phyloP scores from a whole-genome alignment of 2,113 vertebrate genomes.

The Sturnira hondurensis region DNA sequence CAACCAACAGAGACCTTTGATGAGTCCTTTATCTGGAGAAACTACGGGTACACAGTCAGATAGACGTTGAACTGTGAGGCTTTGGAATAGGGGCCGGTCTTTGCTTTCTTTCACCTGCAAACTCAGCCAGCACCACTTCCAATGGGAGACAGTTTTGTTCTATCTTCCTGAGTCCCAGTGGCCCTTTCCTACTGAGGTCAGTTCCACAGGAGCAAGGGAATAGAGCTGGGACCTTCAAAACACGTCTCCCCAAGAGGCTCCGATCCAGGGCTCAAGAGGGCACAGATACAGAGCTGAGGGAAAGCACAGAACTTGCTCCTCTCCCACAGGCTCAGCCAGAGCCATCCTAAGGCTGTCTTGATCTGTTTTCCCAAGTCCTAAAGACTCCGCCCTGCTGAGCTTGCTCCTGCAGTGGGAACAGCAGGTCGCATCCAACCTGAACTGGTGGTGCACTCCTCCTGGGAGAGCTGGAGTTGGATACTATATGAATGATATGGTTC shows the following conservation, averaged over 20 bases:
- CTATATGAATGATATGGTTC: background rate
- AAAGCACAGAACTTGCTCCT: background rate
- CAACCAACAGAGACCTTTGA: background rate
- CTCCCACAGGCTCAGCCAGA: background rate
- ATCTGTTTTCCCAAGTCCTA: background rate
- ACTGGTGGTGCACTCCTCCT: background rate
- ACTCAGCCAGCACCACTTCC: background rate
- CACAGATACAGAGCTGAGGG: background rate
- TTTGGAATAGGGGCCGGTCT: background rate
- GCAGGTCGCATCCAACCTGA: background rate
- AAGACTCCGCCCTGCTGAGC: background rate
- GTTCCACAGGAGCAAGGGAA: background rate
- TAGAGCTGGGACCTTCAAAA: background rate
- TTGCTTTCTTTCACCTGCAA: background rate
- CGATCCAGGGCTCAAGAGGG: background rate
- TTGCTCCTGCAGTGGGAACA: background rate
- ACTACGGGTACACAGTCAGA: background rate
- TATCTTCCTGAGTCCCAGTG: background rate
- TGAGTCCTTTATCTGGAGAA: background rate
- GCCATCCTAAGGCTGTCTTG: background rate
- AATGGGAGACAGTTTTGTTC: background rate
- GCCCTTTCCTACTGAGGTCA: background rate
- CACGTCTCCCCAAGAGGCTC: background rate
- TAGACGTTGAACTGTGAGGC: background rate
- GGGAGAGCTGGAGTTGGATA: background rate